phyloP scores from a whole-genome alignment of 2,888 invertebrate genomes.

The Cristatella mucedo region DNA sequence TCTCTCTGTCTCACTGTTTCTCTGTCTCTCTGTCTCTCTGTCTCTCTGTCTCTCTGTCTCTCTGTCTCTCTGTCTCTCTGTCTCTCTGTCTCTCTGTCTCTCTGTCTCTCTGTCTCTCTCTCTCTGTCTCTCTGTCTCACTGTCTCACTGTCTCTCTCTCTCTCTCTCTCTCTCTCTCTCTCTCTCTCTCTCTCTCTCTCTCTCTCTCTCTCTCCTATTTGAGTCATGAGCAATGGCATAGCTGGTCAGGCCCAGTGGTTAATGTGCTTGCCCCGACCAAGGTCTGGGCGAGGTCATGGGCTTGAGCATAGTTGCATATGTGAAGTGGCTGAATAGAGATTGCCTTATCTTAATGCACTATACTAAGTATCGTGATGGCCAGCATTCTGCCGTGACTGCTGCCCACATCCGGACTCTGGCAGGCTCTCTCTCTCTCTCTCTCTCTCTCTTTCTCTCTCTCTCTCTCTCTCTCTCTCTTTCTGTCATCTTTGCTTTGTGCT shows the following conservation, averaged over 20 bases:
- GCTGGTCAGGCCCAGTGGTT: too few species aligned
- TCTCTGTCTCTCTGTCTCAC: conserved; percentile 6
- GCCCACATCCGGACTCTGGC: too few species aligned
- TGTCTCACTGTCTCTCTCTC: conserved; percentile 1
- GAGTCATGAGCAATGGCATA: too few species aligned
- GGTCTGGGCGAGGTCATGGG: too few species aligned
- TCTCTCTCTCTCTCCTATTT: conserved; percentile 7
- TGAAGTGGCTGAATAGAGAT: too few species aligned
- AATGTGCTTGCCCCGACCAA: too few species aligned
- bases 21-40: too few species aligned
- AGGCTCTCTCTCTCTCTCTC: conserved; percentile 11
- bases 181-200: conserved; percentile 15
- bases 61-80: neutral
- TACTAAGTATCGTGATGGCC: too few species aligned
- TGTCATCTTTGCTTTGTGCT: neutral
- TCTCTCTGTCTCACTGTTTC: too few species aligned
- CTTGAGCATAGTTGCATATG: too few species aligned
- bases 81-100: neutral
- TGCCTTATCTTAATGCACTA: too few species aligned
- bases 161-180: conserved; percentile 15
- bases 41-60: neutral
- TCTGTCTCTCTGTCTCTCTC: conserved; percentile 3
- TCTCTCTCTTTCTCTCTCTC: conserved; percentile 12
- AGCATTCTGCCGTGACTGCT: too few species aligned
- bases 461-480: conserved; percentile 10